These are phyloP conservation scores for Drosophila sulfurigaster DNA, from an alignment of 1,140 invertebrate genomes.

Conservation along the genomic window DNA sequence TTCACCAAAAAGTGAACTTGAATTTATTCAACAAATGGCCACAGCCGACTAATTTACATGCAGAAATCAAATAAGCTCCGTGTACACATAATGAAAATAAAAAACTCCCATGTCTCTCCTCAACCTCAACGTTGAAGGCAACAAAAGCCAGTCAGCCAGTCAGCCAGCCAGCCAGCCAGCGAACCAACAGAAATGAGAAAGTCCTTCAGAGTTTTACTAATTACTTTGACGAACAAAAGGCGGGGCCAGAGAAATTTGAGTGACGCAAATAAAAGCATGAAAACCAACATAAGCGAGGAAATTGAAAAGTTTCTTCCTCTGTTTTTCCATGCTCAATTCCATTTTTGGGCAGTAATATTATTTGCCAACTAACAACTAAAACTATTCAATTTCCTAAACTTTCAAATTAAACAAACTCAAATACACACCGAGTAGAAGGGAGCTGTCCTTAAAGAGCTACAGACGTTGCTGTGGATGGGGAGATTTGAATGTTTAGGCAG, in stretches of 20 bases:
- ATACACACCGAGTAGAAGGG: not conserved
- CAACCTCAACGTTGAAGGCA: slow-evolving; percentile 3
- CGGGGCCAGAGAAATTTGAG: slow-evolving; percentile 58
- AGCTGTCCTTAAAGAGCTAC: slow-evolving; percentile 11
- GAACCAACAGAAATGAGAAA: slow-evolving; percentile 36
- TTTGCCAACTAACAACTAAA: slow-evolving; percentile 76
- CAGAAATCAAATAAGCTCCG: slow-evolving; percentile 79
- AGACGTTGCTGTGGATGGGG: not conserved
- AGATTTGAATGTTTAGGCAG: slow-evolving; percentile 5
- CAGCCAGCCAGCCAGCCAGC: not conserved
- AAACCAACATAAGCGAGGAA: slow-evolving; percentile 74
- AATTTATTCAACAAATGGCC: slow-evolving; percentile 80
- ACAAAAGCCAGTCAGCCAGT: slow-evolving; percentile 38
- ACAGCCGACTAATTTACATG: slow-evolving; percentile 79
- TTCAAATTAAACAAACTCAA: slow-evolving; percentile 57
- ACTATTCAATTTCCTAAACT: slow-evolving; percentile 78
- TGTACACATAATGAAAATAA: slow-evolving; percentile 73
- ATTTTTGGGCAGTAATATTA: slow-evolving; percentile 47
- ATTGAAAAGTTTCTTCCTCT: slow-evolving; percentile 63
- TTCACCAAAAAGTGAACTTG: slow-evolving; percentile 36
- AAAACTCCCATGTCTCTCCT: slow-evolving; percentile 12
- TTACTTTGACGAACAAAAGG: slow-evolving; percentile 83
- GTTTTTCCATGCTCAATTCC: slow-evolving; percentile 11
- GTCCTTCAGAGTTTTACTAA: slow-evolving; percentile 74
- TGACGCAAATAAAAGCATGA: slow-evolving; percentile 71